A percentile compares a stretch with the other conserved stretches of the same genome.
Evolutionary conservation across 2,113 vertebrate species (phyloP).

Genomic region (Sclerurus mexicanus): DNA sequence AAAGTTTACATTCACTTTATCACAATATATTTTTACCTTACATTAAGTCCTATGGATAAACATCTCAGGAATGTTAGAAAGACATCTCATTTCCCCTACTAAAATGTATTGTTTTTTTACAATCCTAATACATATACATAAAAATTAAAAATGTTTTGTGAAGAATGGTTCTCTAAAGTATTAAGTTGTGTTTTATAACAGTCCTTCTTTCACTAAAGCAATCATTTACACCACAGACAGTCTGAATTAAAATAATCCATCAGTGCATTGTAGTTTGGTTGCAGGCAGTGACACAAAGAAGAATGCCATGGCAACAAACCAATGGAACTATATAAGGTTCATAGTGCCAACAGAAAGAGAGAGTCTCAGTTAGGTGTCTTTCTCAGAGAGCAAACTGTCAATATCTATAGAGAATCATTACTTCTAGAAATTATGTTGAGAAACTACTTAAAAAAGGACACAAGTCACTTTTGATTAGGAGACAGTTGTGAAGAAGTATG

Average conservation of each 20-base stretch:
- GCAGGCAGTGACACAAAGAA: not conserved
- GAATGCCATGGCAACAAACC: constrained; percentile 21
- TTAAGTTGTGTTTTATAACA: constrained; percentile 29
- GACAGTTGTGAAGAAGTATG: not conserved
- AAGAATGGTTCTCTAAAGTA: not conserved
- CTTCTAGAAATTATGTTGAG: not conserved
- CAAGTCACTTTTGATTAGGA: not conserved
- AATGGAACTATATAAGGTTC: not conserved
- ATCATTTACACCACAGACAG: constrained; percentile 35
- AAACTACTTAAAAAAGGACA: constrained; percentile 20
- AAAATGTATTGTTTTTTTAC: not conserved
- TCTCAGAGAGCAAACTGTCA: constrained; percentile 2
- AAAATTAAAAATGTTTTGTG: not conserved
- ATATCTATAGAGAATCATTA: not conserved
- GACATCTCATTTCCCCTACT: not conserved
- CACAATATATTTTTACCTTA: not conserved
- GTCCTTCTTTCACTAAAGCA: not conserved
- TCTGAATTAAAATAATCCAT: constrained; percentile 62
- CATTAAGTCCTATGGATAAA: not conserved
- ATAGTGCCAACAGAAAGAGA: not conserved
- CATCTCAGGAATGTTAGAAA: not conserved
- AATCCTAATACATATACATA: not conserved
- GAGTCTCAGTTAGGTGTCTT: not conserved
- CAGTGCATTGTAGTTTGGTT: constrained; percentile 22
- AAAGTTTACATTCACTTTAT: not conserved